Percentiles rank a stretch among this genome's conserved stretches.
These are phyloP conservation scores for Chondrilla cf. caribensis DNA, from an alignment of 37 sponge, comb jelly and placozoan species.

Conservation along the genomic window DNA sequence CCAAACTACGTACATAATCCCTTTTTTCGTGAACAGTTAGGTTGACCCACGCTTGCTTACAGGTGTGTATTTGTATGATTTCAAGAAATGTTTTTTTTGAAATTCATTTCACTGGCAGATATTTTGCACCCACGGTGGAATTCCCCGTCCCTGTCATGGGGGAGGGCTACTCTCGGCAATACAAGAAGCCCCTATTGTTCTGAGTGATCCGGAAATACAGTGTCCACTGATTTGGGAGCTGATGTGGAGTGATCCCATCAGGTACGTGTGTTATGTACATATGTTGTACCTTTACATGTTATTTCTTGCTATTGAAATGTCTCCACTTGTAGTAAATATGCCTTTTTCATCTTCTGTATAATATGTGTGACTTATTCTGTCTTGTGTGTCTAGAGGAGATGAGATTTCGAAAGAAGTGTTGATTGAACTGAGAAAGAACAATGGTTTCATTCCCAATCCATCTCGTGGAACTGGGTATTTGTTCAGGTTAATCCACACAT, in stretches of 20 bases:
- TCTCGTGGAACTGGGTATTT: constrained; percentile 80
- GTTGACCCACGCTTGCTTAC: no score
- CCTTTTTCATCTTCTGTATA: no score
- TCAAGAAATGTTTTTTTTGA: no score
- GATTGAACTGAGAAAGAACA: constrained; percentile 36
- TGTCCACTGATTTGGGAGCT: constrained; percentile 91
- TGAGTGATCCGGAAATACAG: constrained; percentile 73
- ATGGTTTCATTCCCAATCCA: constrained; percentile 78
- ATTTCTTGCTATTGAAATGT: not conserved
- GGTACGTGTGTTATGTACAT: no score
- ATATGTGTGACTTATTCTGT: not conserved
- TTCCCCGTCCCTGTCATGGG: constrained; percentile 61
- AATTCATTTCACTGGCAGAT: no score
- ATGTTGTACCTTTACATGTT: no score
- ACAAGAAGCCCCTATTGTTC: constrained; percentile 62
- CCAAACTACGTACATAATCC: no score
- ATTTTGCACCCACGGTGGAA: constrained; percentile 93
- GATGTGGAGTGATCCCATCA: constrained; percentile 94
- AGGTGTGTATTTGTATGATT: no score
- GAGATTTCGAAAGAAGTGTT: constrained; percentile 47
- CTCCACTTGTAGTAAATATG: not conserved
- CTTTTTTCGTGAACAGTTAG: no score
- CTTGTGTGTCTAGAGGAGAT: constrained; percentile 18
- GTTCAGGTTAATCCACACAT: constrained; percentile 57
- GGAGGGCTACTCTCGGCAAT: constrained; percentile 70